Percentiles rank a stretch among this genome's conserved stretches.
Evolutionary conservation across 2,797 vertebrate species (phyloP).

Genomic region (Lacerta bilineata): DNA sequence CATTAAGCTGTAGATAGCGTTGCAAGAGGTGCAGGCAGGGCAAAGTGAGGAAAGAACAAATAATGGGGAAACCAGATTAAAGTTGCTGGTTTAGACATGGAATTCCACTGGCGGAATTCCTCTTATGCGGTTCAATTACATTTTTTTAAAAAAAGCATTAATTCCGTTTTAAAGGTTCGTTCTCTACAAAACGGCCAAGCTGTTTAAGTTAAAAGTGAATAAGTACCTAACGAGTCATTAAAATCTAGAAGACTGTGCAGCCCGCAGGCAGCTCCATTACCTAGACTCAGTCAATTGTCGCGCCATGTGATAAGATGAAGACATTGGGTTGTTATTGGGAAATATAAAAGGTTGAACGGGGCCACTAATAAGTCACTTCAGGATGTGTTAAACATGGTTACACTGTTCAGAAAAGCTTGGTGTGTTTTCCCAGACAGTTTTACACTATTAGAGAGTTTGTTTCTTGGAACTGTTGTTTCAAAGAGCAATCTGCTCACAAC

Average conservation of each 20-base stretch:
- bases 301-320: constrained; percentile 69
- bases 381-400: constrained; percentile 69
- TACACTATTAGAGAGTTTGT: background rate
- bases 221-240: constrained; percentile 77
- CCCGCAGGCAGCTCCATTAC: constrained; percentile 62
- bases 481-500: constrained; percentile 15
- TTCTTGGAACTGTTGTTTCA: background rate
- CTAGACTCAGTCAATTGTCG: constrained; percentile 68
- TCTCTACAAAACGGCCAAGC: constrained; percentile 71
- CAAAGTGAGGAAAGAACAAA: background rate
- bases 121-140: constrained; percentile 35
- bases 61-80: constrained; percentile 56
- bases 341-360: constrained; percentile 71
- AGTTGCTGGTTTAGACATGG: constrained; percentile 51
- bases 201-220: constrained; percentile 74
- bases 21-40: constrained; percentile 29
- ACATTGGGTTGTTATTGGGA: constrained; percentile 67
- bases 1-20: constrained; percentile 28
- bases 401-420: constrained; percentile 53
- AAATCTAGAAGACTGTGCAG: constrained; percentile 65
- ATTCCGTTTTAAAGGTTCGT: constrained; percentile 74
- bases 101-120: constrained; percentile 56
- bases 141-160: constrained; percentile 14
- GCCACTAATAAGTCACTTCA: constrained; percentile 71
- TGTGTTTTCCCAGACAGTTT: constrained; percentile 62